Evolutionary conservation across 1,140 invertebrate species (phyloP).

Genomic region (Ips nitidus): DNA sequence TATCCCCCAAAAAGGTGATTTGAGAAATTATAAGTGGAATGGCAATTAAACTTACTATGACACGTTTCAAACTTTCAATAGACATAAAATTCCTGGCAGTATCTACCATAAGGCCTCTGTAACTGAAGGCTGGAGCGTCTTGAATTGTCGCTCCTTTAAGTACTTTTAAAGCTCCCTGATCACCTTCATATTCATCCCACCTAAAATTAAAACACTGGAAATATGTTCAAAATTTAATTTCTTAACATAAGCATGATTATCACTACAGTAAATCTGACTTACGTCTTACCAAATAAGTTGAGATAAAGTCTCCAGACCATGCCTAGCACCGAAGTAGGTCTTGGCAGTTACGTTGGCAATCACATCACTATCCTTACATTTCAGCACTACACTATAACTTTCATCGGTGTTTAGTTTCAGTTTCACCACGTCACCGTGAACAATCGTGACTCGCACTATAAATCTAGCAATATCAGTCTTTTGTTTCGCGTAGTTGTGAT

Average conservation of each 20-base stretch:
- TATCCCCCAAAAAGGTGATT: neutral
- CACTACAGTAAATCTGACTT: neutral
- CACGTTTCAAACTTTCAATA: conserved; percentile 66
- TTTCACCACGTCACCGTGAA: conserved; percentile 53
- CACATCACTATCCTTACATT: conserved; percentile 54
- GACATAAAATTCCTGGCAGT: conserved; percentile 77
- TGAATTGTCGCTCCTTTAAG: conserved; percentile 56
- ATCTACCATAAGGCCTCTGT: conserved; percentile 75
- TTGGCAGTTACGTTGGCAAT: conserved; percentile 67
- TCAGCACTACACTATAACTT: conserved; percentile 67
- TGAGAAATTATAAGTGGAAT: neutral
- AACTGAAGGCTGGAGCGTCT: conserved; percentile 62
- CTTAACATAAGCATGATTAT: neutral
- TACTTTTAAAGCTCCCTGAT: conserved; percentile 62
- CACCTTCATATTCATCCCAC: conserved; percentile 64
- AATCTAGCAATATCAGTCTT: conserved; percentile 55
- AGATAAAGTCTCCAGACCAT: conserved; percentile 76
- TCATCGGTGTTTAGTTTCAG: conserved; percentile 72
- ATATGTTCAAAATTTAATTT: conserved; percentile 1
- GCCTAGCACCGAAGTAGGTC: conserved; percentile 75
- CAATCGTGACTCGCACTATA: conserved; percentile 55
- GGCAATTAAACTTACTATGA: conserved; percentile 55
- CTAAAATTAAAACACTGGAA: conserved; percentile 5
- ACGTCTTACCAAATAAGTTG: conserved; percentile 69
- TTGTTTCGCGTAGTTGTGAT: conserved; percentile 36